Evolutionary conservation across 2,888 invertebrate species (phyloP).

Genomic region (Leptura quadrifasciata): DNA sequence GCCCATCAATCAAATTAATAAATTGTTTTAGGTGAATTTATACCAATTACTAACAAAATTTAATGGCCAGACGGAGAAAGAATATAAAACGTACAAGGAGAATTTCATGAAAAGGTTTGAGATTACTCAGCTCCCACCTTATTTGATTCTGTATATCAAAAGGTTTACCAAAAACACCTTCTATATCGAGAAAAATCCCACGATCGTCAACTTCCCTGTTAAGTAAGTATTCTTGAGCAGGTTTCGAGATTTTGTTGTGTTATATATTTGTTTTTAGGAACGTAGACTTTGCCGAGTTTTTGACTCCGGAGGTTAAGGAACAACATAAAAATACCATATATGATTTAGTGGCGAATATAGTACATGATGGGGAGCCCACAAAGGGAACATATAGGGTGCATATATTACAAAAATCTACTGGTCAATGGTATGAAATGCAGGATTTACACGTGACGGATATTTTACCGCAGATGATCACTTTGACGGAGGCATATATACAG

Average conservation of each 20-base stretch:
- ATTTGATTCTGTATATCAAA: constrained; percentile 96
- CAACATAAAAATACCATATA: constrained; percentile 91
- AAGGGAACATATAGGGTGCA: constrained; percentile 97
- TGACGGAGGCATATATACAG: constrained; percentile 99
- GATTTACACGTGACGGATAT: constrained; percentile 99
- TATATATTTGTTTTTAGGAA: constrained; percentile 80
- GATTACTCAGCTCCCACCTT: constrained; percentile 94
- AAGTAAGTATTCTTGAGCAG: constrained; percentile 84
- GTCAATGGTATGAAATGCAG: constrained; percentile 90
- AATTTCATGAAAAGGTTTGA: constrained; percentile 98
- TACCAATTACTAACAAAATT: constrained; percentile 96
- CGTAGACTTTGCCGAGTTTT: constrained; percentile 96
- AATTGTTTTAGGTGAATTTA: constrained; percentile 86
- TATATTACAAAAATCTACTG: constrained; percentile 90
- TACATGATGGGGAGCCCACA: constrained; percentile 97
- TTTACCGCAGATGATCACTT: constrained; percentile 98
- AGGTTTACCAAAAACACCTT: constrained; percentile 99
- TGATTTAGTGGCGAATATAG: constrained; percentile 98
- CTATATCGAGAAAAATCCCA: constrained; percentile 99
- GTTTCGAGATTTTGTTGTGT: constrained; percentile 26
- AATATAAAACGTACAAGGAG: constrained; percentile 99
- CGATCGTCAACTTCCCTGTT: constrained; percentile 99
- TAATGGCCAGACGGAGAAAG: constrained; percentile 95
- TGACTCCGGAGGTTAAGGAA: constrained; percentile 89
- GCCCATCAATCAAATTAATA: constrained; percentile 27